Conservation (phyloP, 2,888 invertebrate genomes). For the Callyntrura sp. region DNA sequence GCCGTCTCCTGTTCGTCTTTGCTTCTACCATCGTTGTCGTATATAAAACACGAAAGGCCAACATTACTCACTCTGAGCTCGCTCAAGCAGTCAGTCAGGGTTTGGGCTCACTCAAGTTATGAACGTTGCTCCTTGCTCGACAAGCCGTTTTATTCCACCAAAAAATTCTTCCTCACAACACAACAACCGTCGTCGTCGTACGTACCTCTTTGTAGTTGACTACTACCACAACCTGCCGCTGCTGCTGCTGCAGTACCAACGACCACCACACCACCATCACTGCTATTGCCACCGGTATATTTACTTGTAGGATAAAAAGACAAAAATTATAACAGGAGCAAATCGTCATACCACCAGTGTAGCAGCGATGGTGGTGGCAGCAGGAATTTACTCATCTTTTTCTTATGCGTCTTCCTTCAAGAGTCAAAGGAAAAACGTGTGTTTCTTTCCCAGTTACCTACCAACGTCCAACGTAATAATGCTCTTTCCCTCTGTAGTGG, state of each 20-base stretch:
- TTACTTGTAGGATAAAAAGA: not conserved
- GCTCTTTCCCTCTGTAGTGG: not conserved
- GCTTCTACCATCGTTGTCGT: not conserved
- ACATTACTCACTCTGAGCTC: constrained; percentile 61
- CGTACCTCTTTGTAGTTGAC: too few relatives aligned
- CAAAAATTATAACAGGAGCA: constrained; percentile 26
- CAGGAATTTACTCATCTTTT: constrained; percentile 63
- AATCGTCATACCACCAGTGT: not conserved
- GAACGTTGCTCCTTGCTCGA: constrained; percentile 63
- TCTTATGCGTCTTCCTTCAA: constrained; percentile 31
- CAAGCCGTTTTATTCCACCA: constrained; percentile 67
- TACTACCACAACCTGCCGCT: not conserved
- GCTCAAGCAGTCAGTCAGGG: constrained; percentile 74
- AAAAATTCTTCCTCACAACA: too few relatives aligned
- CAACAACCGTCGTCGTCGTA: too few relatives aligned
- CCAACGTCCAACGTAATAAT: not conserved
- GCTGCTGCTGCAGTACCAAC: constrained; percentile 16
- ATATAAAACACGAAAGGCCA: constrained; percentile 39
- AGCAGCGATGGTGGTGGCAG: not conserved
- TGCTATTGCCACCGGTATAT: not conserved
- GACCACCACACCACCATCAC: too few relatives aligned
- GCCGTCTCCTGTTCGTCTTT: constrained; percentile 8
- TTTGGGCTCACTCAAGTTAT: constrained; percentile 76
- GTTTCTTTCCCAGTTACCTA: not conserved
- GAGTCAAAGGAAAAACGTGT: constrained; percentile 52